Evolutionary conservation across 2,113 vertebrate species (phyloP).

Genomic region (Formicarius rufipectus): DNA sequence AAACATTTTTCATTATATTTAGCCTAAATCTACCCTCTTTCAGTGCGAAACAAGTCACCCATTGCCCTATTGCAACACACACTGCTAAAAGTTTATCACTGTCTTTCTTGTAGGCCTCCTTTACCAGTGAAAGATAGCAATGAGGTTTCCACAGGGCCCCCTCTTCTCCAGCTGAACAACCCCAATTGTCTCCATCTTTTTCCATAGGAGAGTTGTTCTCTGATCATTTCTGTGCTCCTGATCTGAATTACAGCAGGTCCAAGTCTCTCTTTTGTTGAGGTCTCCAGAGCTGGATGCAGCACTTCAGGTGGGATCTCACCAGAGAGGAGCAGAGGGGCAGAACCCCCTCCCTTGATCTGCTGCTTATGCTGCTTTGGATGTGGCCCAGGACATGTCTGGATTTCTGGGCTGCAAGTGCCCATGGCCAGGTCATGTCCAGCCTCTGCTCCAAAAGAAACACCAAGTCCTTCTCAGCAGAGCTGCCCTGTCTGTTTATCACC

Average conservation of each 20-base stretch:
- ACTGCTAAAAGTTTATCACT: not conserved
- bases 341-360: not conserved
- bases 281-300: not conserved
- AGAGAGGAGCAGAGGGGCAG: not conserved
- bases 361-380: not conserved
- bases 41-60: not conserved
- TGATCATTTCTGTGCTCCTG: not conserved
- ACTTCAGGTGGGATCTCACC: not conserved
- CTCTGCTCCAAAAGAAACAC: not conserved
- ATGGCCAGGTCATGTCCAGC: not conserved
- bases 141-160: not conserved
- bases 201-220: not conserved
- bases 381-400: rapidly evolving
- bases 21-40: not conserved
- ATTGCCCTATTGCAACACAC: not conserved
- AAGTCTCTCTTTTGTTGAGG: not conserved
- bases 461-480: not conserved
- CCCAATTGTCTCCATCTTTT: not conserved
- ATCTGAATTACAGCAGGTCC: not conserved
- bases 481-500: not conserved
- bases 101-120: not conserved
- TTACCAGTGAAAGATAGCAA: not conserved
- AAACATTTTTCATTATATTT: not conserved
- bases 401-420: not conserved
- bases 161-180: not conserved